Evolutionary conservation across 2,113 vertebrate genomes (phyloP), one percentile per base, ranked within the genome.

Genomic region (Eidolon helvum): DNA sequence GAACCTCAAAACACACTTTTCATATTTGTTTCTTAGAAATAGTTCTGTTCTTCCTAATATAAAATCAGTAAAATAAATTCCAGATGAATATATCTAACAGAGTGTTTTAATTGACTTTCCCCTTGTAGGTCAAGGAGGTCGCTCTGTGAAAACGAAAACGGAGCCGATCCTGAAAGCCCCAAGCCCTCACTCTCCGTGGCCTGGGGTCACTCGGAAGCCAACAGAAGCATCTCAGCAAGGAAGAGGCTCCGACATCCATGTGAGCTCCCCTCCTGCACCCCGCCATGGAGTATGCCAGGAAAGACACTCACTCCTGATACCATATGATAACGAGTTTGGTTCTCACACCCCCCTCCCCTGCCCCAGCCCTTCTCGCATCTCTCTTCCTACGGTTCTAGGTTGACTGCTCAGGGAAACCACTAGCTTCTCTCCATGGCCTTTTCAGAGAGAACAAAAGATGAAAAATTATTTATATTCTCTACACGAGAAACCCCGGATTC

Each of bases 181-280:
- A 1, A 2, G 57, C 24, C 33, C n/a, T 0, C 0, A 0, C 24
- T 26, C 16, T 45, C 38, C 2, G 0, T 2, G 19, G 74, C 50
- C 69, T 4, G 8, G 2, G 22, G 5, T 26, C 40, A 16, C 53
- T 26, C 5, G 7, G 53, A 87, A 38, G 16, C 9, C 12, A 30
- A 14, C 8, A 43, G 50, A 9, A 45, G 50, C 61, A 53, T 33
- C 63, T 77, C 4, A 0, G 45, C 30, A 7, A 66, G 57, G 50
- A 38, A 66, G 55, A 66, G 24, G 50, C 24, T 19, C 35, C 61
- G 4, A 1, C 1, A n/a, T 16, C 53, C 14, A 1, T 7, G 16
- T 0, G 0, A 0, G 2, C 61, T 5, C 12, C 26, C 28, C 19
- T 22, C 21, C 33, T 10, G 2, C 0, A 22, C 38, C 33, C 0